phyloP scores from a whole-genome alignment of 30 jellyfish, hydroid and myxozoan species.

The Chrysaora quinquecirrha region DNA sequence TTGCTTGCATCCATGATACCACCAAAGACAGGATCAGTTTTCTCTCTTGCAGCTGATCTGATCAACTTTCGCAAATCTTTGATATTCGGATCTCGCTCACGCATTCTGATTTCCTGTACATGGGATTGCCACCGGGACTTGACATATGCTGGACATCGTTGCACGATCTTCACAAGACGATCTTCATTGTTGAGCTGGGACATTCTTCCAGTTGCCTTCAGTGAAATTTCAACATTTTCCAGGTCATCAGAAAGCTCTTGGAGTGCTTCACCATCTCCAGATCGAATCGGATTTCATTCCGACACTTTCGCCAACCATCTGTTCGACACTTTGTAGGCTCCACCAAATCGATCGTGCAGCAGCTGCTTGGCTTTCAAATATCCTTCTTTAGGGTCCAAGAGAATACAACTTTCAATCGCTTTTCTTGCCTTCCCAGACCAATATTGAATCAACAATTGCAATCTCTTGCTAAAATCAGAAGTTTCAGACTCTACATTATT shows the following conservation, averaged over 20 bases:
- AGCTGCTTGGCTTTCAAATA: not conserved
- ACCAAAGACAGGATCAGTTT: slow-evolving; percentile 57
- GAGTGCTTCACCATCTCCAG: slow-evolving; percentile 29
- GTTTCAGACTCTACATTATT: not conserved
- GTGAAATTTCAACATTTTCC: slow-evolving; percentile 28
- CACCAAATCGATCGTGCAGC: not conserved
- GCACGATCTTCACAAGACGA: slow-evolving; percentile 42
- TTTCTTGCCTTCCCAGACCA: slow-evolving; percentile 22
- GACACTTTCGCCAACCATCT: slow-evolving; percentile 19
- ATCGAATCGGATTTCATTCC: not conserved
- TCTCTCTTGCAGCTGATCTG: not conserved
- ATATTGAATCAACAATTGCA: slow-evolving; percentile 20
- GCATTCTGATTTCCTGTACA: slow-evolving; percentile 29
- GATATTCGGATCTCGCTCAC: slow-evolving; percentile 32
- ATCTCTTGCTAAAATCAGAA: slow-evolving; percentile 1
- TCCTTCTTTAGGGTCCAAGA: slow-evolving; percentile 20
- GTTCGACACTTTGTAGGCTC: slow-evolving; percentile 18
- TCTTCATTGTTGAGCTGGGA: slow-evolving; percentile 31
- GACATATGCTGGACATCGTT: slow-evolving; percentile 39
- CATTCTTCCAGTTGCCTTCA: slow-evolving; percentile 49
- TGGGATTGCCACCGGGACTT: slow-evolving; percentile 40
- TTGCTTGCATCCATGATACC: slow-evolving; percentile 9
- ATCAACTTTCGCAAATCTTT: slow-evolving; percentile 16
- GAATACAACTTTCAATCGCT: not conserved
- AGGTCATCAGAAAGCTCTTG: slow-evolving; percentile 35